Percentiles rank a stretch among this genome's conserved stretches.
Evolutionary conservation across 2,797 vertebrate species (phyloP).

Genomic region (Phoebastria nigripes): DNA sequence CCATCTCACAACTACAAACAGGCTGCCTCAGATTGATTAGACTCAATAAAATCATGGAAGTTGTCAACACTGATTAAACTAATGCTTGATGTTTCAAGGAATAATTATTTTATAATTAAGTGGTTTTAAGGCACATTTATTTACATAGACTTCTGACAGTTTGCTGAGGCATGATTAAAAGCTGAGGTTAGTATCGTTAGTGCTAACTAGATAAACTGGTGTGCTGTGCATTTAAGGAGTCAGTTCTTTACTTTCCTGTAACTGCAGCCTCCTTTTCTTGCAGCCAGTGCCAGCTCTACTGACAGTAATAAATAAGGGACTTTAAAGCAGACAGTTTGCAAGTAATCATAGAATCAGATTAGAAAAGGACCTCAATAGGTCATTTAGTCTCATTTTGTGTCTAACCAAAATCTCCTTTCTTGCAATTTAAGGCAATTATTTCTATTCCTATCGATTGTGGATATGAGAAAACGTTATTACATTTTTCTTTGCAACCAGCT

Average conservation of each 20-base stretch:
- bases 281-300: background rate
- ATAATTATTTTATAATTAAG: constrained; percentile 43
- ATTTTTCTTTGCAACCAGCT: background rate
- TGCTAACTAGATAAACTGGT: constrained; percentile 9
- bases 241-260: background rate
- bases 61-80: constrained; percentile 26
- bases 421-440: background rate
- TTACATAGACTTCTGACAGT: constrained; percentile 11
- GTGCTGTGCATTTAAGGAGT: background rate
- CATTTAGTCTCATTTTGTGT: background rate
- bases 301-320: background rate
- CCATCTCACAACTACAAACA: background rate
- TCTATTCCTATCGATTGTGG: background rate
- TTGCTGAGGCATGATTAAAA: constrained; percentile 14
- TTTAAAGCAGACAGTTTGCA: background rate
- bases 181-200: constrained; percentile 13
- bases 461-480: background rate
- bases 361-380: background rate
- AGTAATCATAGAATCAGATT: background rate
- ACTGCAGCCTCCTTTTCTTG: background rate
- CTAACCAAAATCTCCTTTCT: background rate
- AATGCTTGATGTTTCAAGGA: constrained; percentile 12
- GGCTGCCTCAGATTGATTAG: background rate
- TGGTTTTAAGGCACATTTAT: background rate
- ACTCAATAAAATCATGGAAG: background rate